Percentiles rank a stretch among this genome's conserved stretches.
phyloP scores from a whole-genome alignment of 2,797 vertebrate genomes.

The Yasuhikotakia modesta region DNA sequence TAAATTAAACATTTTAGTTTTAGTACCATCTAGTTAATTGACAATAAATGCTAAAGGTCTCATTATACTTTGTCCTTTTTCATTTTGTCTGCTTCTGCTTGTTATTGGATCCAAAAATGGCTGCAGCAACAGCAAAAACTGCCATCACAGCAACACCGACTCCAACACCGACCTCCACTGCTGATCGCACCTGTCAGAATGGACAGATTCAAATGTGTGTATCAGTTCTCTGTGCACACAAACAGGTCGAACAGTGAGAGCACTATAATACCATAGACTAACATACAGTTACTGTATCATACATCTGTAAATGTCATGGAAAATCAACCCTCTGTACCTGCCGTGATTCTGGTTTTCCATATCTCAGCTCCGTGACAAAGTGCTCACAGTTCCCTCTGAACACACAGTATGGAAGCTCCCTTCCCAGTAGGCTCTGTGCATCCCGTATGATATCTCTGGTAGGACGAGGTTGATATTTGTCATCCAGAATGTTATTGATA shows the following conservation, averaged over 20 bases:
- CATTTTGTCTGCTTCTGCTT: constrained; percentile 64
- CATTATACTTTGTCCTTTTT: constrained; percentile 28
- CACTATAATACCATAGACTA: background rate
- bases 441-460: constrained; percentile 69
- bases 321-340: constrained; percentile 69
- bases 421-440: constrained; percentile 70
- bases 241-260: background rate
- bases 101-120: constrained; percentile 60
- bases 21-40: too few species aligned
- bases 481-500: constrained; percentile 83
- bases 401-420: constrained; percentile 75
- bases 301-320: background rate
- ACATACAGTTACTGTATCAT: background rate
- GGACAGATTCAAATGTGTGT: background rate
- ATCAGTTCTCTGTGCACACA: background rate
- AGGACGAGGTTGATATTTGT: constrained; percentile 65
- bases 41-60: constrained; percentile 29
- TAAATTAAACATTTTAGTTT: too few species aligned
- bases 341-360: constrained; percentile 79
- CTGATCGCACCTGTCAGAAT: constrained; percentile 68
- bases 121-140: constrained; percentile 46
- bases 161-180: constrained; percentile 44
- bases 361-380: constrained; percentile 84
- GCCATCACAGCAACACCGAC: constrained; percentile 34
- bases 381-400: constrained; percentile 85